Evolutionary conservation across 1,140 invertebrate genomes (phyloP).

Genomic region (Drosophila ananassae): DNA sequence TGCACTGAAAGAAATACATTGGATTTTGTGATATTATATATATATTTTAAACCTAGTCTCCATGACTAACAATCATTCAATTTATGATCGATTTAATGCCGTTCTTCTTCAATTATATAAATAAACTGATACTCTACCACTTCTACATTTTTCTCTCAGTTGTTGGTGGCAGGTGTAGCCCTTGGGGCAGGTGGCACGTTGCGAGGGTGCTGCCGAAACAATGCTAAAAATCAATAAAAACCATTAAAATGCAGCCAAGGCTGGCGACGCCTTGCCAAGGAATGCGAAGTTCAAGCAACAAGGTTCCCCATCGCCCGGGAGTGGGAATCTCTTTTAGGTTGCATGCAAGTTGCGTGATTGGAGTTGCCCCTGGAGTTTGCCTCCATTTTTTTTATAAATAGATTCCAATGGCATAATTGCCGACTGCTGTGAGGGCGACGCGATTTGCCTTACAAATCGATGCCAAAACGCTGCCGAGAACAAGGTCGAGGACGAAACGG

Average conservation of each 20-base stretch:
- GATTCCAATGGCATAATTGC: conserved; percentile 65
- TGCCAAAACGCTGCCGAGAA: conserved; percentile 53
- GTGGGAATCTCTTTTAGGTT: not conserved
- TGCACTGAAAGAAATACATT: not conserved
- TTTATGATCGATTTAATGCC: not conserved
- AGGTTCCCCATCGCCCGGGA: conserved; percentile 32
- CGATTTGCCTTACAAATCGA: conserved; percentile 66
- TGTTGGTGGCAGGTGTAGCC: conserved; percentile 8
- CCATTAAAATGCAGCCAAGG: conserved; percentile 76
- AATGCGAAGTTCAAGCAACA: conserved; percentile 80
- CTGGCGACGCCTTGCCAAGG: conserved; percentile 38
- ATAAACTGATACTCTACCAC: not conserved
- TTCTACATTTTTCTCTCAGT: not conserved
- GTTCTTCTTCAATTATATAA: not conserved
- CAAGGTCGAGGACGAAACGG: conserved; percentile 66
- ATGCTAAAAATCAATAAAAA: conserved; percentile 74
- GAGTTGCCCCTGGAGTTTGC: conserved; percentile 43
- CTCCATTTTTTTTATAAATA: conserved; percentile 57
- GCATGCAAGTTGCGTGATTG: conserved; percentile 63
- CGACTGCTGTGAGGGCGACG: conserved; percentile 41
- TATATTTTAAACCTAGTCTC: too few relatives aligned
- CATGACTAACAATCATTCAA: not conserved
- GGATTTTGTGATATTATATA: too few relatives aligned
- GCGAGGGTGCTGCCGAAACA: conserved; percentile 41
- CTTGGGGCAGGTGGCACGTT: conserved; percentile 9